A percentile compares a stretch with the other conserved stretches of the same genome.
These are phyloP conservation scores for Umimayanthus kanabou DNA, from an alignment of 92 coral and sea anemone genomes.

Conservation along the genomic window DNA sequence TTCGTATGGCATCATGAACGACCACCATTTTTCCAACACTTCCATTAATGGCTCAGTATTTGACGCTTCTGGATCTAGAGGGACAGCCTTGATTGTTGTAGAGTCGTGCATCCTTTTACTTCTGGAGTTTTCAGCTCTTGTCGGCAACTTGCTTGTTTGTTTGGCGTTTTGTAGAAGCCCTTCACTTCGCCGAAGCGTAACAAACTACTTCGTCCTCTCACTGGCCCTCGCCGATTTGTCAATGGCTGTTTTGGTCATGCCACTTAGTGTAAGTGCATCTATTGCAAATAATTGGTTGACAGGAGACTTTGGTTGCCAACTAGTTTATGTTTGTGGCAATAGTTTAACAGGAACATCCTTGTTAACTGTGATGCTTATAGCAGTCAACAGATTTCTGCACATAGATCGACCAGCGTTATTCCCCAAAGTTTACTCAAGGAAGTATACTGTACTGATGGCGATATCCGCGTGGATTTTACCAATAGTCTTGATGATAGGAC, in stretches of 20 bases:
- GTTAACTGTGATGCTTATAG: conserved; percentile 23
- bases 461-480: not conserved
- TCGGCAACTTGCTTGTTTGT: not conserved
- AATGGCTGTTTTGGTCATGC: not conserved
- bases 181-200: conserved; percentile 8
- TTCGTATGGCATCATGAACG: not conserved
- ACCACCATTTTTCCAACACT: not conserved
- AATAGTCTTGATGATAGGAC: not conserved
- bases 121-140: not conserved
- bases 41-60: not conserved
- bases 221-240: conserved; percentile 10
- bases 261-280: not conserved
- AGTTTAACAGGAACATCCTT: not conserved
- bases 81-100: not conserved
- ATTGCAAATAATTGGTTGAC: not conserved
- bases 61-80: not conserved
- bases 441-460: not conserved
- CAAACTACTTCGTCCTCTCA: conserved; percentile 17
- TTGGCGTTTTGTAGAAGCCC: conserved; percentile 14
- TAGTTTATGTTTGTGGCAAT: not conserved
- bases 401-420: not conserved
- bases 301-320: not conserved
- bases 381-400: conserved; percentile 13
- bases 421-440: not conserved
- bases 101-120: not conserved